Percentiles rank a stretch among this genome's conserved stretches.
These are phyloP conservation scores for Casuarius casuarius DNA, from an alignment of 2,113 vertebrate species.

Conservation along the genomic window DNA sequence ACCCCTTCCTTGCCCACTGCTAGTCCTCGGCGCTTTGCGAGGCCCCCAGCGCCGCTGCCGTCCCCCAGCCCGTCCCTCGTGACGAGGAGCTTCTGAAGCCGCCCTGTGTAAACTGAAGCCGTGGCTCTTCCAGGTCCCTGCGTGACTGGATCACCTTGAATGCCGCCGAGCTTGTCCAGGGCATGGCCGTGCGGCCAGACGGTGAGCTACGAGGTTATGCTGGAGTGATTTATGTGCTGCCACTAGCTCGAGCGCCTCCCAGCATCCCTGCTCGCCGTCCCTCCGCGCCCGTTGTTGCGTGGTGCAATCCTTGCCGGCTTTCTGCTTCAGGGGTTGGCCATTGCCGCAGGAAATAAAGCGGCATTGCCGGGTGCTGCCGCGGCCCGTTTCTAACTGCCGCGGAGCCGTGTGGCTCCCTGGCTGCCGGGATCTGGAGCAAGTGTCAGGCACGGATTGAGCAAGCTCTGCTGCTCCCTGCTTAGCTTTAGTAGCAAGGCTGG, in stretches of 20 bases:
- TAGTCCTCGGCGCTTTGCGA: background rate
- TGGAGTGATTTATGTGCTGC: background rate
- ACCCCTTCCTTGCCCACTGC: background rate
- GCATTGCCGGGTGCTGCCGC: accelerated
- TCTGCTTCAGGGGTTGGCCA: background rate
- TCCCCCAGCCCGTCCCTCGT: background rate
- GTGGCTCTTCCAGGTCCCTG: background rate
- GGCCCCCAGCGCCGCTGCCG: background rate
- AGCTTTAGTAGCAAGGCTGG: background rate
- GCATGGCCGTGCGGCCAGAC: background rate
- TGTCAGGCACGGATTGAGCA: background rate
- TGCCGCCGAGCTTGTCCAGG: background rate
- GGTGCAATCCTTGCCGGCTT: background rate
- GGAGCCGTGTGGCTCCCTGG: background rate
- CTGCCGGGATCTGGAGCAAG: background rate
- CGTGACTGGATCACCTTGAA: accelerated
- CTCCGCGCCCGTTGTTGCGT: background rate
- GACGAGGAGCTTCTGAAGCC: slow-evolving; percentile 44
- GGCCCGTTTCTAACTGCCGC: background rate
- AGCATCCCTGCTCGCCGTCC: background rate
- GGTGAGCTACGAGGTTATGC: background rate
- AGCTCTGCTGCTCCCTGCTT: background rate
- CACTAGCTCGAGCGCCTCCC: background rate
- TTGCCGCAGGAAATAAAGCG: background rate
- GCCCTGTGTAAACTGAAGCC: slow-evolving; percentile 23